These are phyloP conservation scores for Carassius gibelio DNA, from an alignment of 2,113 vertebrate species.

Conservation along the genomic window DNA sequence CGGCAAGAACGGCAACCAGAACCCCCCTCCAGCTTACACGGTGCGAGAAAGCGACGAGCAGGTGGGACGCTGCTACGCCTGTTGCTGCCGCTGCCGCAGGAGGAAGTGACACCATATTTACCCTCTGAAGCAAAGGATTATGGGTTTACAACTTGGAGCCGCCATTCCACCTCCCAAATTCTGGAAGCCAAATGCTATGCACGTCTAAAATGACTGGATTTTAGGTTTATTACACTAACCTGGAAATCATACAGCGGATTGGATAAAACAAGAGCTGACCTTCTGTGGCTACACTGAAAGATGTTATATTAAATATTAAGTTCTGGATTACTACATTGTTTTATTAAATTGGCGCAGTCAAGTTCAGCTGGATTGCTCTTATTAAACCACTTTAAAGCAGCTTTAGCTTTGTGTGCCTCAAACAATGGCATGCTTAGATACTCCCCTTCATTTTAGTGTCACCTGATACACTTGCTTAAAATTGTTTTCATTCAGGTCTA, in stretches of 20 bases:
- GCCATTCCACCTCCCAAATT: not conserved
- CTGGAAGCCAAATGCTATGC: not conserved
- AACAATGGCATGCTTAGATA: not conserved
- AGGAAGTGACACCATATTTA: conserved; percentile 41
- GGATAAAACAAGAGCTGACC: not conserved
- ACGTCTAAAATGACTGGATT: conserved; percentile 22
- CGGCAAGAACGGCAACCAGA: conserved; percentile 52
- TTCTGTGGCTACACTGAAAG: not conserved
- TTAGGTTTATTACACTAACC: too few species aligned
- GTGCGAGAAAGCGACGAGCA: conserved; percentile 44
- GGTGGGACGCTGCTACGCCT: conserved; percentile 57
- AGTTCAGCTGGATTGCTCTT: not conserved
- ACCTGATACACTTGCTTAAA: not conserved
- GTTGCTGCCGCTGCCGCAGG: conserved; percentile 64
- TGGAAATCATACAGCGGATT: not conserved
- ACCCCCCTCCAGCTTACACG: conserved; percentile 46
- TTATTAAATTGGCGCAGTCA: not conserved
- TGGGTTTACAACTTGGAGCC: not conserved
- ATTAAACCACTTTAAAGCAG: not conserved
- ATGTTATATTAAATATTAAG: conserved; percentile 3
- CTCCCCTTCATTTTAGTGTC: not conserved
- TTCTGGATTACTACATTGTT: conserved; percentile 29
- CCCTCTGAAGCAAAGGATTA: not conserved
- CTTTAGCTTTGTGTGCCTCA: not conserved
- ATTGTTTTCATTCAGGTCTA: not conserved